Evolutionary conservation across 2,888 invertebrate genomes (phyloP), one percentile per base, ranked within the genome.

Genomic region (Mythimna loreyi): DNA sequence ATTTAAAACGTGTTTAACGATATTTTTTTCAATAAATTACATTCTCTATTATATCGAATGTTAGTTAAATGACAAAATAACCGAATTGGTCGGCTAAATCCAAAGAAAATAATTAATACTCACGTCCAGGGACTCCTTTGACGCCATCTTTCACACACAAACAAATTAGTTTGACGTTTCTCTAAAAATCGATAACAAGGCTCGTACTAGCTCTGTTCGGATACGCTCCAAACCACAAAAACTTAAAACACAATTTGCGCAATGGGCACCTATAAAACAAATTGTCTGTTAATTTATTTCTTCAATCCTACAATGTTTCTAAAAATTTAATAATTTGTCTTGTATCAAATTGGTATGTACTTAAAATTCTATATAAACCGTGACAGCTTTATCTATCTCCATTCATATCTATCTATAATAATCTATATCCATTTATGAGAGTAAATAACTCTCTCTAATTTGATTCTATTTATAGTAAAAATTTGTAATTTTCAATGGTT

Each of bases 101-200:
- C 71, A 67, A 78, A 82, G 72, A 75, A 81, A 77, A 87, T 82
- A 88, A 87, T 85, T 86, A 84, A 87, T 92, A 96, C 96, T 96
- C 86, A 96, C 96, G 89, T 96, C 96, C 75, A 96, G 92, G 86
- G 96, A 96, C 89, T 96, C 96, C 94, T 96, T 96, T 78, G 96
- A 96, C 96, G 96, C 96, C 96, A 96, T 96, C 88, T 94, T 95
- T 93, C 94, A 92, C 92, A 92, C 92, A 93, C 92, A 94, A 93
- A 93, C 92, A 92, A 90, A 92, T 93, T 93, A 90, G 86, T 86
- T 84, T 84, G 84, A 89, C 88, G 85, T 89, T 88, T 89, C 69
- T 62, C 50, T 72, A 84, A 90, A 88, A 91, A 92, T 92, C 94
- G 88, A 93, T 92, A 92, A 90, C 91, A 92, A 87, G 83, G 72